A percentile compares a stretch with the other conserved stretches of the same genome.
Conservation (phyloP, 2,113 vertebrate genomes). For the Pituophis catenifer region DNA sequence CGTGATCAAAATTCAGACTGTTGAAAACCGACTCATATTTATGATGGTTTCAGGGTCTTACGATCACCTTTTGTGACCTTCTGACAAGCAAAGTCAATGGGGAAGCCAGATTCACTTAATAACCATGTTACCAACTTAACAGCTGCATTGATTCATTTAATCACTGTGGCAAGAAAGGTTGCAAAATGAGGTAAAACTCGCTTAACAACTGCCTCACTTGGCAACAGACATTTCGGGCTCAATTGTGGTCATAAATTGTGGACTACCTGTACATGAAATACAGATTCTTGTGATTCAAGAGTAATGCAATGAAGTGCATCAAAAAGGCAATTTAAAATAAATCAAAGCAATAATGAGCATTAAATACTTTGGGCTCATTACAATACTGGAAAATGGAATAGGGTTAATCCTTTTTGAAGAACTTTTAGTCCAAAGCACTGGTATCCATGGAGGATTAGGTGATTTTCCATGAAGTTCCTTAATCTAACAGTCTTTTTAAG, state of each 20-base stretch:
- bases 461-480: conserved; percentile 33
- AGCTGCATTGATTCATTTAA: not conserved
- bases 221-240: not conserved
- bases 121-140: not conserved
- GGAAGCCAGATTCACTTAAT: not conserved
- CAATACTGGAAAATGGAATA: conserved; percentile 22
- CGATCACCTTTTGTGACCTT: not conserved
- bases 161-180: not conserved
- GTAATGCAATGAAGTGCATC: not conserved
- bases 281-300: not conserved
- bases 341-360: not conserved
- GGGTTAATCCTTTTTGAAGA: not conserved
- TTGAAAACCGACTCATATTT: not conserved
- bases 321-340: not conserved
- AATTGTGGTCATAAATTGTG: not conserved
- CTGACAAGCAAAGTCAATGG: not conserved
- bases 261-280: not conserved
- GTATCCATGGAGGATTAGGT: not conserved
- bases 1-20: not conserved
- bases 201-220: not conserved
- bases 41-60: not conserved
- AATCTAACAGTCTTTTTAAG: conserved; percentile 17
- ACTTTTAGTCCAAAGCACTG: not conserved
- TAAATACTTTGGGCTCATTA: not conserved
- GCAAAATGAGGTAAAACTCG: not conserved